A percentile compares a stretch with the other conserved stretches of the same genome.
Evolutionary conservation across 2,888 invertebrate species (phyloP).

Genomic region (Pyrrhia umbra): DNA sequence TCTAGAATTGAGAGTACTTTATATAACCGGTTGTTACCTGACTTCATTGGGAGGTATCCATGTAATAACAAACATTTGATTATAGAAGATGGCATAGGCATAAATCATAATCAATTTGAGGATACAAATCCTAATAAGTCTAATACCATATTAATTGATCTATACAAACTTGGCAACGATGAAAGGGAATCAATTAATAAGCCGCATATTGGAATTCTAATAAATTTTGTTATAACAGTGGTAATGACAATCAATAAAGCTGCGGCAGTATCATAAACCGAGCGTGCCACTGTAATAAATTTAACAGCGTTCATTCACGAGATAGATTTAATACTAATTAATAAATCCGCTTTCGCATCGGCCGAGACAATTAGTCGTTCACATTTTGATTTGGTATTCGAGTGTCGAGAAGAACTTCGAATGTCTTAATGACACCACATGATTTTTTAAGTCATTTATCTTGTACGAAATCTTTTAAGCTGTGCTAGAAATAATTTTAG

Average conservation of each 20-base stretch:
- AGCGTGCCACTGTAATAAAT: conserved; percentile 73
- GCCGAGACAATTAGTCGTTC: conserved; percentile 38
- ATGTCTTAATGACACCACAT: conserved; percentile 23
- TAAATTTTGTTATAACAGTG: conserved; percentile 61
- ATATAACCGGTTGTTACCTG: conserved; percentile 76
- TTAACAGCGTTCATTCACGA: conserved; percentile 71
- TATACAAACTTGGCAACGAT: conserved; percentile 12
- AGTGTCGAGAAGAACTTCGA: conserved; percentile 21
- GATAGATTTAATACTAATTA: conserved; percentile 57
- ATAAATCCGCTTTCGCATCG: conserved; percentile 45
- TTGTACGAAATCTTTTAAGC: conserved; percentile 18
- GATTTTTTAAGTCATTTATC: conserved; percentile 22
- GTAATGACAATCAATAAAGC: conserved; percentile 76
- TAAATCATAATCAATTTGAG: background rate
- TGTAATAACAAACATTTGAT: conserved; percentile 27
- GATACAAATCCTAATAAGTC: background rate
- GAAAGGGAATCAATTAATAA: conserved; percentile 61
- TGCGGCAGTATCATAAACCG: conserved; percentile 67
- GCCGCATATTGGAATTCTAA: conserved; percentile 62
- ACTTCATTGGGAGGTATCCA: conserved; percentile 59
- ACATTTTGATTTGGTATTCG: conserved; percentile 40
- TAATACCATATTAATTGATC: background rate
- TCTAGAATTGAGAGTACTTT: conserved; percentile 76
- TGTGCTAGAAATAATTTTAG: conserved; percentile 26
- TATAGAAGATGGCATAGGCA: background rate